These are phyloP conservation scores for Lerema accius DNA, from an alignment of 1,140 invertebrate genomes.

Conservation along the genomic window DNA sequence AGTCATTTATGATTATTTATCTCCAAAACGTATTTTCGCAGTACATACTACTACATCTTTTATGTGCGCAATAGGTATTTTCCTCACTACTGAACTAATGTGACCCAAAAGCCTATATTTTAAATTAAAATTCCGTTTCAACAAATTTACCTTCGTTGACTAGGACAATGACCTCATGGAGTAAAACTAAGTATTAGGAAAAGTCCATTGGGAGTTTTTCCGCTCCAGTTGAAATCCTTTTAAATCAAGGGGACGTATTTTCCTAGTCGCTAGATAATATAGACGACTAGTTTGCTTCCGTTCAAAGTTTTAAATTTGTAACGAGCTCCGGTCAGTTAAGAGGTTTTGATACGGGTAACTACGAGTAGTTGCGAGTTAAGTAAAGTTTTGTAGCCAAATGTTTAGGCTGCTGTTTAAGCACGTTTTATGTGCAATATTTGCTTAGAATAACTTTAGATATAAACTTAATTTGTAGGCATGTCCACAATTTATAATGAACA, in stretches of 20 bases:
- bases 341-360: conserved; percentile 1
- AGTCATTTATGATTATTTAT: too few relatives aligned
- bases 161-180: conserved; percentile 10
- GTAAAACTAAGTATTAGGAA: conserved; percentile 18
- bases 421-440: too few relatives aligned
- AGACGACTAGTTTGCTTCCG: conserved; percentile 7
- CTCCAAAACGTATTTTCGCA: too few relatives aligned
- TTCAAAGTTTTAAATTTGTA: conserved; percentile 17
- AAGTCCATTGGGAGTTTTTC: conserved; percentile 3
- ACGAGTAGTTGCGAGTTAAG: too few relatives aligned
- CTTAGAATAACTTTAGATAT: too few relatives aligned
- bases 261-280: background rate
- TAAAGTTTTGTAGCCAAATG: too few relatives aligned
- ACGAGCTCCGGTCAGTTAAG: conserved; percentile 10
- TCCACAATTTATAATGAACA: too few relatives aligned
- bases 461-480: too few relatives aligned
- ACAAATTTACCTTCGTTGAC: conserved; percentile 11
- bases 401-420: too few relatives aligned
- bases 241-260: conserved; percentile 9
- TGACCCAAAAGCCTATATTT: conserved; percentile 6
- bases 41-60: too few relatives aligned
- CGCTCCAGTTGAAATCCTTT: conserved; percentile 13
- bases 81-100: too few relatives aligned
- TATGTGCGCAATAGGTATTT: too few relatives aligned
- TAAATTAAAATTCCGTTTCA: conserved; percentile 15